phyloP scores from a whole-genome alignment of 2,888 invertebrate genomes.

The Tineola bisselliella region DNA sequence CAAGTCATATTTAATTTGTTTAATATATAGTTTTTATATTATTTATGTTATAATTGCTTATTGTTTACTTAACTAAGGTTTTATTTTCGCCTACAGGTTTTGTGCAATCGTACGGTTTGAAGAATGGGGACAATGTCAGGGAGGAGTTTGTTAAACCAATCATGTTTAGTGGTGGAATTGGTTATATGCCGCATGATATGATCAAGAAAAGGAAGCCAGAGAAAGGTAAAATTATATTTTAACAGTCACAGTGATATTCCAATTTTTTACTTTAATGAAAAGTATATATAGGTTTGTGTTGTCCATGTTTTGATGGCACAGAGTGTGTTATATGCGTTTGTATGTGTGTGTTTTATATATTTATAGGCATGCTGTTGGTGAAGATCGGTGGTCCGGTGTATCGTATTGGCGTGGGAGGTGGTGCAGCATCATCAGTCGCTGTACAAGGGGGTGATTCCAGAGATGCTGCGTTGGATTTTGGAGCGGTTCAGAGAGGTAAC shows the following conservation, averaged over 20 bases:
- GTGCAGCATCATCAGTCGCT: conserved; percentile 96
- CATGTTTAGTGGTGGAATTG: conserved; percentile 98
- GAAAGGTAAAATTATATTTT: conserved; percentile 60
- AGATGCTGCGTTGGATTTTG: conserved; percentile 88
- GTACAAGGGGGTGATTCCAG: conserved; percentile 82
- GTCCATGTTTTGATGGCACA: no score
- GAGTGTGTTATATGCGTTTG: no score
- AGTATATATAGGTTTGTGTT: no score
- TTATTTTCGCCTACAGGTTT: no score
- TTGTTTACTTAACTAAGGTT: no score
- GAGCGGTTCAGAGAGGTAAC: conserved; percentile 94
- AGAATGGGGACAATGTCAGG: conserved; percentile 71
- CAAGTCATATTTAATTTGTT: no score
- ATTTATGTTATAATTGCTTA: no score
- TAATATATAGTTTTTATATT: no score
- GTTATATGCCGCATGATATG: conserved; percentile 86
- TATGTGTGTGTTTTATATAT: no score
- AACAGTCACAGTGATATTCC: background rate
- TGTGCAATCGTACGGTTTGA: conserved; percentile 87
- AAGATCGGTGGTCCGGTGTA: conserved; percentile 98
- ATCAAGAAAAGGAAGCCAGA: conserved; percentile 79
- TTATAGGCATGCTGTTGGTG: conserved; percentile 88
- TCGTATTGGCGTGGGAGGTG: conserved; percentile 97
- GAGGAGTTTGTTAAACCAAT: conserved; percentile 98
- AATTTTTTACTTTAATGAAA: no score